Evolutionary conservation across 92 coral and sea anemone species (phyloP), one percentile per base, ranked within the genome.

Genomic region (Heliopora coerulea): DNA sequence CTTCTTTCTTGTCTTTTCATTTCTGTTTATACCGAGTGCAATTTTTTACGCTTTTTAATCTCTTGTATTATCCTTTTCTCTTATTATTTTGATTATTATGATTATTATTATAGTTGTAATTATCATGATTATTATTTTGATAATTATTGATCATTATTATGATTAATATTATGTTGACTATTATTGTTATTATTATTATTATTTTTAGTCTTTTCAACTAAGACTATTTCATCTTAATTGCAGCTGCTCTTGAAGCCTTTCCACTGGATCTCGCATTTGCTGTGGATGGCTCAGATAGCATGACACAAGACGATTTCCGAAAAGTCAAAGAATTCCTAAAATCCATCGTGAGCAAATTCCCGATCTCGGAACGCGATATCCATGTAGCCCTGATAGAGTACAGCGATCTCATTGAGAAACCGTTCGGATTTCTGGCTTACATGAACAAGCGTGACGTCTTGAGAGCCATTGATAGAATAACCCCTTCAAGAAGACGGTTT

Each of bases 241-340:
- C 24, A 54, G 61, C 24, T 21, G 59, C 27, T 27, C 34, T 49
- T 18, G 41, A 56, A 67, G 49, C 26, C 9, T 57, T 2, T 48
- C 67, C 64, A 0, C 83, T 89, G 11, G 88, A 89, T 50, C 83
- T 89, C 26, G 90, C 87, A 59, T 73, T 89, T 34, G 96, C 87
- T 6, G 78, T 67, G 0, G 74, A 67, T 27, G 74, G 74, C 29
- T 67, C 74, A 12, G 41, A 27, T 40, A 67, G 74, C 54, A 26
- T 67, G 34, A 5, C 59, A 2, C 10, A 35, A 26, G 23, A 58
- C 35, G 77, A 70, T 34, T 70, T 70, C 77, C 31, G 34, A 15
- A 12, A 70, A 8, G 24, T 70, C 50, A 35, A 35, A 32, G 61
- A 70, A 19, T 54, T 70, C 30, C 39, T 70, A 0, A 70, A 70